phyloP scores from a whole-genome alignment of 1,140 invertebrate species.

The Drosophila rhopaloa region DNA sequence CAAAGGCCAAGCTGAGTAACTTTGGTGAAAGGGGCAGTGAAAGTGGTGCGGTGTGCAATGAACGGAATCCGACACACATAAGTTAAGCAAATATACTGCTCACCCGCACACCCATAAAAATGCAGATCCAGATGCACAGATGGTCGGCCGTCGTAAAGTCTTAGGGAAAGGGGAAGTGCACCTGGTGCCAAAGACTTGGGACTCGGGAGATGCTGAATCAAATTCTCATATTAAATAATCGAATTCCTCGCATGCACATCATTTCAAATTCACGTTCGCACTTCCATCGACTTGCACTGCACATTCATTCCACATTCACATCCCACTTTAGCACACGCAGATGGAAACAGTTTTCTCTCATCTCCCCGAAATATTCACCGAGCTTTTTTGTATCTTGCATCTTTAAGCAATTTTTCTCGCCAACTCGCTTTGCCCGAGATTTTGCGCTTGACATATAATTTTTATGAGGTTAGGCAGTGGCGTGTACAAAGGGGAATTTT shows the following conservation, averaged over 20 bases:
- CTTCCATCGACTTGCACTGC: constrained; percentile 11
- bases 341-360: constrained; percentile 5
- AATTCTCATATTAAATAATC: constrained; percentile 50
- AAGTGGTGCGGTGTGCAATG: constrained; percentile 22
- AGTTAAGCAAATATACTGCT: constrained; percentile 36
- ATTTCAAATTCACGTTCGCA: constrained; percentile 42
- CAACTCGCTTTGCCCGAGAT: constrained; percentile 34
- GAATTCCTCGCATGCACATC: constrained; percentile 36
- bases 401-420: constrained; percentile 43
- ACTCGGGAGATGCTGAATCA: constrained; percentile 26
- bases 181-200: constrained; percentile 20
- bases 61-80: constrained; percentile 34
- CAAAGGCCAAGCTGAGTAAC: constrained; percentile 38
- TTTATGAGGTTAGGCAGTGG: constrained; percentile 41
- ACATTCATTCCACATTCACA: constrained; percentile 18
- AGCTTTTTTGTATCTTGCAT: constrained; percentile 29
- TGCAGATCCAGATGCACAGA: constrained; percentile 34
- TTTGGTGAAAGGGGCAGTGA: constrained; percentile 4
- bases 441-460: constrained; percentile 76
- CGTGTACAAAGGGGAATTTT: not conserved
- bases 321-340: not conserved
- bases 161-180: constrained; percentile 1
- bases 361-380: not conserved
- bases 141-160: constrained; percentile 21
- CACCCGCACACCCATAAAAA: constrained; percentile 25